A percentile compares a stretch with the other conserved stretches of the same genome.
Conservation (phyloP, 2,888 invertebrate genomes). For the Sturmia bella region DNA sequence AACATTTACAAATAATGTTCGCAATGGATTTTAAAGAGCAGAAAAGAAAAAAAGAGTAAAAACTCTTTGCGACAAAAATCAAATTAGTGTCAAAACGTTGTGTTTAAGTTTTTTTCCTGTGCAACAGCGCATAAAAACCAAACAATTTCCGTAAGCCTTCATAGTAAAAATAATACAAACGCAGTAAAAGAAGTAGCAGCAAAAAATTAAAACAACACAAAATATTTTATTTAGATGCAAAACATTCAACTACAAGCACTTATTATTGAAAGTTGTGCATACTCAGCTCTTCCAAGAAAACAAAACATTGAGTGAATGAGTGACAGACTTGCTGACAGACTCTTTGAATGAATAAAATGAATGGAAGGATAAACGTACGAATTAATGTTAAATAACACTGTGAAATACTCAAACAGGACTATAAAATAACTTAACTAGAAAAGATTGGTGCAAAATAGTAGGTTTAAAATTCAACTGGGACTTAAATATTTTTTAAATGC, state of each 20-base stretch:
- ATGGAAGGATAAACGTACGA: slow-evolving; percentile 38
- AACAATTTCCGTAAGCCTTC: slow-evolving; percentile 68
- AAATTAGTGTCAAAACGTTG: slow-evolving; percentile 70
- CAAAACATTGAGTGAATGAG: slow-evolving; percentile 42
- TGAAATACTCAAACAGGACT: slow-evolving; percentile 36
- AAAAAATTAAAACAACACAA: slow-evolving; percentile 29
- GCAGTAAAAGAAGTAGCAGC: slow-evolving; percentile 33
- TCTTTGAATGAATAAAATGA: slow-evolving; percentile 47
- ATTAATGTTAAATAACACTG: slow-evolving; percentile 64
- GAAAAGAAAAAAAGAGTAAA: slow-evolving; percentile 45
- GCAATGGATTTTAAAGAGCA: slow-evolving; percentile 65
- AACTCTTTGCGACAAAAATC: slow-evolving; percentile 69
- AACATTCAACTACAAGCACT: slow-evolving; percentile 46
- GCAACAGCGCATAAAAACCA: slow-evolving; percentile 67
- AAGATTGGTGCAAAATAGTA: slow-evolving; percentile 30
- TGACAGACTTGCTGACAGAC: slow-evolving; percentile 36
- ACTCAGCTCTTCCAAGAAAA: slow-evolving; percentile 30
- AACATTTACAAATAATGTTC: slow-evolving; percentile 65
- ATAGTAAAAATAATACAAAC: slow-evolving; percentile 56
- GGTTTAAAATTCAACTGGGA: slow-evolving; percentile 48
- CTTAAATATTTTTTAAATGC: slow-evolving; percentile 58
- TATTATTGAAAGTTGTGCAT: not conserved
- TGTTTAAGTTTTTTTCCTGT: slow-evolving; percentile 67
- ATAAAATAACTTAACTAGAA: slow-evolving; percentile 37
- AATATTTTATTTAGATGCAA: slow-evolving; percentile 53